Conservation (phyloP, 1,140 invertebrate genomes). For the Lasioglossum baleicum region DNA sequence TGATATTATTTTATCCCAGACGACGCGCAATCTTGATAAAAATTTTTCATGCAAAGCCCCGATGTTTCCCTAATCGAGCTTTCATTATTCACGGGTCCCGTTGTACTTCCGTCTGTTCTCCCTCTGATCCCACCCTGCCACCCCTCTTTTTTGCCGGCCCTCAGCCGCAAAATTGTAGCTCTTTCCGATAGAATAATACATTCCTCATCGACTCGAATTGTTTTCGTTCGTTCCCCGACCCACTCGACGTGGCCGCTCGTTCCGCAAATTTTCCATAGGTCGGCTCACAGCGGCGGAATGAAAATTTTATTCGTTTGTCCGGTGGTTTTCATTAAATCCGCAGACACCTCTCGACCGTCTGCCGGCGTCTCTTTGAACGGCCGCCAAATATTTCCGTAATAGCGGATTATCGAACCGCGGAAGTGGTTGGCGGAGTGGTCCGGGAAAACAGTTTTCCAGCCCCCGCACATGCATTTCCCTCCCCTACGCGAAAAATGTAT, state of each 20-base stretch:
- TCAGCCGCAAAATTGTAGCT: constrained; percentile 23
- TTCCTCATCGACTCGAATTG: constrained; percentile 44
- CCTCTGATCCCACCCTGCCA: background rate
- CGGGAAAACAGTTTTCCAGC: no score
- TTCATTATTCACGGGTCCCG: constrained; percentile 19
- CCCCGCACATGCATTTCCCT: no score
- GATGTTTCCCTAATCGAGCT: constrained; percentile 45
- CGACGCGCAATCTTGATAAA: background rate
- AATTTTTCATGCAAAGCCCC: constrained; percentile 19
- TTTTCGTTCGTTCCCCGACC: constrained; percentile 49
- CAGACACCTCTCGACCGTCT: constrained; percentile 56
- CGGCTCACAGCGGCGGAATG: constrained; percentile 36
- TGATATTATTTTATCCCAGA: background rate
- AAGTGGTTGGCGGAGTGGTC: constrained; percentile 15
- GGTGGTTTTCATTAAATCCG: constrained; percentile 61
- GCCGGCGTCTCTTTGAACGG: constrained; percentile 40
- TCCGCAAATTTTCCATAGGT: constrained; percentile 49
- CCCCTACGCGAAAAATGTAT: background rate
- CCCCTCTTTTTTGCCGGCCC: background rate
- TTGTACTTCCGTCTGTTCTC: constrained; percentile 5
- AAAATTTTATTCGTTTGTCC: constrained; percentile 62
- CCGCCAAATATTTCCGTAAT: constrained; percentile 59
- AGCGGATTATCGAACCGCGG: constrained; percentile 47
- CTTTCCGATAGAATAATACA: constrained; percentile 46
- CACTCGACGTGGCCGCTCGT: constrained; percentile 12